Conservation (phyloP, 2,797 vertebrate genomes). For the Microctenopoma stevenorrisi region DNA sequence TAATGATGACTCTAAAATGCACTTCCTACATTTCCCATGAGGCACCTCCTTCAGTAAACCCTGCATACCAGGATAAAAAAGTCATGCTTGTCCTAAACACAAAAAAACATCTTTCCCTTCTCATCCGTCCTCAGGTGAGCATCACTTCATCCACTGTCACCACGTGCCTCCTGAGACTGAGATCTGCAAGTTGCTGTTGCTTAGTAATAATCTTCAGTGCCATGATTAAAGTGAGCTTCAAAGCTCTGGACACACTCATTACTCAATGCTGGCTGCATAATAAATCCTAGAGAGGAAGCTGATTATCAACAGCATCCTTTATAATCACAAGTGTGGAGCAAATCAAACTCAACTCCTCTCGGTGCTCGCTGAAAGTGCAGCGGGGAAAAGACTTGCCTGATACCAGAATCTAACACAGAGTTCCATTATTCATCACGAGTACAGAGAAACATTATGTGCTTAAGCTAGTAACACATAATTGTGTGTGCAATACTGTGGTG, state of each 20-base stretch:
- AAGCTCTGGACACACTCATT: constrained; percentile 84
- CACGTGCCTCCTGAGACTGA: constrained; percentile 68
- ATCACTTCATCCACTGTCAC: constrained; percentile 35
- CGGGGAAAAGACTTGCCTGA: too few relatives aligned
- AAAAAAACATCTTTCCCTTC: constrained; percentile 4
- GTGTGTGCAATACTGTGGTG: too few relatives aligned
- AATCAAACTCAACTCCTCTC: constrained; percentile 31
- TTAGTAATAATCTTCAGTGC: constrained; percentile 84
- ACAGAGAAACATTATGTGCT: too few relatives aligned
- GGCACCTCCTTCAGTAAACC: too few relatives aligned
- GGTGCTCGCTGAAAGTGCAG: constrained; percentile 5
- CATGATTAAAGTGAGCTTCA: constrained; percentile 86
- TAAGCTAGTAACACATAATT: too few relatives aligned
- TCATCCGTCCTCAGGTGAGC: constrained; percentile 28
- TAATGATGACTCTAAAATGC: too few relatives aligned
- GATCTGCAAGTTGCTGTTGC: constrained; percentile 82
- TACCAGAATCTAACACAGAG: too few relatives aligned
- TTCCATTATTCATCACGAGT: too few relatives aligned
- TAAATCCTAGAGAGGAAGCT: constrained; percentile 82
- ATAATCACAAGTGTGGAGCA: constrained; percentile 51
- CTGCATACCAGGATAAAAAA: too few relatives aligned
- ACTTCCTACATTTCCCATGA: too few relatives aligned
- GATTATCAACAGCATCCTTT: constrained; percentile 78
- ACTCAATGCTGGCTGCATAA: constrained; percentile 83
- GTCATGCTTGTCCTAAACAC: too few relatives aligned